Base-by-base conservation (phyloP, 2,113 vertebrate genomes). In the Pachyramphus minor region DNA sequence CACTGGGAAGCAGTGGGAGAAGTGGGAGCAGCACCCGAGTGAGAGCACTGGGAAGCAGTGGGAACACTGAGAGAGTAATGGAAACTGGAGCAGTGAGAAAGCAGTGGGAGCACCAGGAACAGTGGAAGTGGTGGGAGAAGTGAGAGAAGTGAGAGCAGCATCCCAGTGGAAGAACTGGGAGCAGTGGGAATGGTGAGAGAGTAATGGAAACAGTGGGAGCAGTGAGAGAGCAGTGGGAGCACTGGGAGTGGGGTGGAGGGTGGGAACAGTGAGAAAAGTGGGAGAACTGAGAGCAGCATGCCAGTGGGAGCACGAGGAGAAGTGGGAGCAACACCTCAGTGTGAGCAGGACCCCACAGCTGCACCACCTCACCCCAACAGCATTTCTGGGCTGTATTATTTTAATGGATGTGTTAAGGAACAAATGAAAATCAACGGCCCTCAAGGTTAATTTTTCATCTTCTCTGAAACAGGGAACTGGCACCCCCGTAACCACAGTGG, bases 381-480 rank as follows among this genome's bases (percentile, higher is more conserved):
- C 3, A 1, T 11, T 77, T 22, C 56, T 35, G 66, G 62, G 31
- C 63, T 64, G 30, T 8, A 37, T 37, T n/a, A 22, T 52, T 28
- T 19, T 35, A 68, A 58, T 0, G 8, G 37, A 78, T n/a, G 41
- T 42, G 19, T 42, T 63, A 41, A 63, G 21, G 60, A 67, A 16
- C 11, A 59, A 59, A 80, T 47, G 33, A 18, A 55, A 60, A n/a
- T 27, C 92, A 49, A 28, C 4, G 0, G 10, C 31, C 14, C 50
- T 44, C 31, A 5, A 0, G 0, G 50, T 44, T 67, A 15, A 11
- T 63, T 14, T 15, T 24, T 69, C 28, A 58, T 39, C 42, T 44
- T 27, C 14, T 44, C 18, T 19, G 50, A 37, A 60, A 22, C 0
- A 0, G 22, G 7, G 30, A 49, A 11, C 16, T 1, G 4, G 12